Evolutionary conservation across 2,113 vertebrate genomes (phyloP).

Genomic region (Chaetops frenatus): DNA sequence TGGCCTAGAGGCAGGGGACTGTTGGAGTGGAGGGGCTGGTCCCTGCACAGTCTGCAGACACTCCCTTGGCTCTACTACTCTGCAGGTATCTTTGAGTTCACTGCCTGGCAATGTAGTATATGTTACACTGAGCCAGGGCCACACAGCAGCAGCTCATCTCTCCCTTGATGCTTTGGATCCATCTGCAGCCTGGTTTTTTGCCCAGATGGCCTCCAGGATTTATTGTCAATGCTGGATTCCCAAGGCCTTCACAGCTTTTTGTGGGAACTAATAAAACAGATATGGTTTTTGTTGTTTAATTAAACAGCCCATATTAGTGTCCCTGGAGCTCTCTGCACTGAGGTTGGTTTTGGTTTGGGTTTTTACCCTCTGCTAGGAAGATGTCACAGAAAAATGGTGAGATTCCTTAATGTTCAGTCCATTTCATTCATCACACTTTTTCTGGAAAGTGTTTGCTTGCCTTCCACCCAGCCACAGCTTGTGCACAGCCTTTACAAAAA

Average conservation of each 20-base stretch:
- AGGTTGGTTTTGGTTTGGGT: not conserved
- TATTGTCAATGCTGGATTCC: not conserved
- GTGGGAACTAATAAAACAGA: not conserved
- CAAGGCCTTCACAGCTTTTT: not conserved
- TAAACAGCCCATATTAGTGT: not conserved
- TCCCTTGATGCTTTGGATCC: not conserved
- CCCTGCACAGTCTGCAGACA: not conserved
- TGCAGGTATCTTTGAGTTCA: not conserved
- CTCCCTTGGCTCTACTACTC: not conserved
- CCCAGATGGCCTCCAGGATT: not conserved
- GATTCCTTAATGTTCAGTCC: not conserved
- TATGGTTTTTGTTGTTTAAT: not conserved
- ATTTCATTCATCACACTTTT: not conserved
- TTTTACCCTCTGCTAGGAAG: not conserved
- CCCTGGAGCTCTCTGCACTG: not conserved
- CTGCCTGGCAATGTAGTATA: not conserved
- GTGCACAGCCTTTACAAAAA: not conserved
- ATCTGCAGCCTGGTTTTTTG: not conserved
- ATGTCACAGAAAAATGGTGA: not conserved
- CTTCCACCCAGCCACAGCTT: not conserved
- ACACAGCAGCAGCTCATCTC: not conserved
- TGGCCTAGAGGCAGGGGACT: not conserved
- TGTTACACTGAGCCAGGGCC: not conserved
- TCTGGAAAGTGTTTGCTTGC: not conserved
- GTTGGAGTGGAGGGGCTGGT: not conserved